Evolutionary conservation across 2,797 vertebrate species (phyloP).

Genomic region (Sebastes matsubarae): DNA sequence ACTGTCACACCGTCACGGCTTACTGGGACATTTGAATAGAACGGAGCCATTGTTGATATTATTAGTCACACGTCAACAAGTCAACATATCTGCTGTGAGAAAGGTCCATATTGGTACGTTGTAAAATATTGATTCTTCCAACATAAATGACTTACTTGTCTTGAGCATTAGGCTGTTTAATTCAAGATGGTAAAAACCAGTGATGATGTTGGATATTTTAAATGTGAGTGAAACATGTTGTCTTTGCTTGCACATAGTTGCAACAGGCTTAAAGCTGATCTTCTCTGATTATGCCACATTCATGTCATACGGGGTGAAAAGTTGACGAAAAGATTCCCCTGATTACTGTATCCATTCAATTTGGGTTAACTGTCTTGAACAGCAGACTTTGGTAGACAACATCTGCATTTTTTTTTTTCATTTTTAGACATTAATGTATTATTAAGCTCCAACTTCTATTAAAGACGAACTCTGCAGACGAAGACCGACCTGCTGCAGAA

Average conservation of each 20-base stretch:
- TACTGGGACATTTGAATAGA: background rate
- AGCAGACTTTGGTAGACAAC: background rate
- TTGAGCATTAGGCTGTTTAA: too few species aligned
- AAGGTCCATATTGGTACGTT: background rate
- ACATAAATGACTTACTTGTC: background rate
- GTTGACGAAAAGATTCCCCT: background rate
- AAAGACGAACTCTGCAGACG: background rate
- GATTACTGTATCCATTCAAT: background rate
- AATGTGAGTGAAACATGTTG: background rate
- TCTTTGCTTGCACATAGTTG: too few species aligned
- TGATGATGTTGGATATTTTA: background rate
- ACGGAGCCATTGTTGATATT: background rate
- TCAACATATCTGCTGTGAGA: background rate
- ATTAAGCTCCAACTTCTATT: background rate
- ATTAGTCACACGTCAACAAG: background rate
- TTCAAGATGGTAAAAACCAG: background rate
- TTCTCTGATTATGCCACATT: background rate
- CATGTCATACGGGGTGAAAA: background rate
- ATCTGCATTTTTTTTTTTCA: background rate
- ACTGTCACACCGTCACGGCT: background rate
- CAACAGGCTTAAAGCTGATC: too few species aligned
- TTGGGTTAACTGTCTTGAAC: background rate
- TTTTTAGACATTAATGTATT: background rate
- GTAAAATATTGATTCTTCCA: background rate
- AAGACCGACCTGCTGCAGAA: background rate